Percentiles rank a stretch among this genome's conserved stretches.
phyloP scores from a whole-genome alignment of 2,888 invertebrate genomes.

The Drymonia ruficornis region DNA sequence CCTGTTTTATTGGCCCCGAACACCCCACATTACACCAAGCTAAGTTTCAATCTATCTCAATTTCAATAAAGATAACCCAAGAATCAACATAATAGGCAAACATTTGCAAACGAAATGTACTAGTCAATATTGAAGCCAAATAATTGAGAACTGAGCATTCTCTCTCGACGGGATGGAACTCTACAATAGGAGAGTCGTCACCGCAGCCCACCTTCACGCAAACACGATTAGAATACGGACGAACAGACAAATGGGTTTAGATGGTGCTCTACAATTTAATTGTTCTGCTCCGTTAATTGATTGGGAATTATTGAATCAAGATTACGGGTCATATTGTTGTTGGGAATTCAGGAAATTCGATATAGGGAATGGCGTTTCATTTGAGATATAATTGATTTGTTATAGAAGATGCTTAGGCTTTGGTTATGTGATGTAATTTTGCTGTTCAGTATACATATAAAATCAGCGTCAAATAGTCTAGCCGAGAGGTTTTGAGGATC shows the following conservation, averaged over 20 bases:
- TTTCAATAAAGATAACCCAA: not conserved
- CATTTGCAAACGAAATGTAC: not conserved
- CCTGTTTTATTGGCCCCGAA: no score
- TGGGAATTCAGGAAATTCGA: not conserved
- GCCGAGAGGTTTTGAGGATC: no score
- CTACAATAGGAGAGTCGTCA: not conserved
- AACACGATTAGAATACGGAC: conserved; percentile 7
- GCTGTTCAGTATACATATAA: no score
- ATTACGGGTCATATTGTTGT: not conserved
- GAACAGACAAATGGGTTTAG: conserved; percentile 6
- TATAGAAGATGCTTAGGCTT: no score
- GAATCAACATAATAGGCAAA: not conserved
- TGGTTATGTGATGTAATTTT: no score
- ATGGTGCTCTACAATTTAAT: conserved; percentile 5
- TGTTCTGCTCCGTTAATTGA: conserved; percentile 8
- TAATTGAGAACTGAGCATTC: conserved; percentile 6
- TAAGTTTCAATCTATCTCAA: not conserved
- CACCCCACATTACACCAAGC: no score
- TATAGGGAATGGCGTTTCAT: not conserved
- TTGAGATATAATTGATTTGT: not conserved
- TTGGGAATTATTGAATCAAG: conserved; percentile 2
- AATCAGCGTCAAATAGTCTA: no score
- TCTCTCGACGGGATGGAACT: not conserved
- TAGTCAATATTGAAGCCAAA: conserved; percentile 3
- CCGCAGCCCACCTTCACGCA: conserved; percentile 2